These are phyloP conservation scores for Myrmecophaga tridactyla DNA, from an alignment of 2,113 vertebrate genomes.

Conservation along the genomic window DNA sequence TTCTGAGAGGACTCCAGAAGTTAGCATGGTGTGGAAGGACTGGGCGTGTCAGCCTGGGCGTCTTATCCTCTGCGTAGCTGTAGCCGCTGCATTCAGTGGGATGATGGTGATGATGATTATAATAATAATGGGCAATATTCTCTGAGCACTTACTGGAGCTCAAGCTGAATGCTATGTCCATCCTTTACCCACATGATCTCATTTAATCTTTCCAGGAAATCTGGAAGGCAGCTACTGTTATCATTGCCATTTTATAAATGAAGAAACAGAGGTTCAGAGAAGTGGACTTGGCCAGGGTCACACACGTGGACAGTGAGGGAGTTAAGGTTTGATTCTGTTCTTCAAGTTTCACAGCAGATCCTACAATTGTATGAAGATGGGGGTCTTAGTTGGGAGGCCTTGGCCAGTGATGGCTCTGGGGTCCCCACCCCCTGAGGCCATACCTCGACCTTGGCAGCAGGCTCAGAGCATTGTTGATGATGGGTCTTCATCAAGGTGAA, in stretches of 20 bases:
- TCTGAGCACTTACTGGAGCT: background rate
- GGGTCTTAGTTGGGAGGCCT: background rate
- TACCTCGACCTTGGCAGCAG: background rate
- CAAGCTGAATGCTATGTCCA: background rate
- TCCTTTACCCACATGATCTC: background rate
- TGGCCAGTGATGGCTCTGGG: background rate
- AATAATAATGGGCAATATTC: background rate
- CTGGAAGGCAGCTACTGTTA: background rate
- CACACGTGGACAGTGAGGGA: background rate
- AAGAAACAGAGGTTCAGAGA: background rate
- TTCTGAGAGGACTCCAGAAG: background rate
- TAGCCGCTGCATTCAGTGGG: background rate
- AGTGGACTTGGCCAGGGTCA: background rate
- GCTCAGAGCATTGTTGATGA: background rate
- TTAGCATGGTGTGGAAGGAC: background rate
- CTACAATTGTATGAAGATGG: background rate
- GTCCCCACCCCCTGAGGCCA: background rate
- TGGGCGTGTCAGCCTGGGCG: background rate
- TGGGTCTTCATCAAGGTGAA: background rate
- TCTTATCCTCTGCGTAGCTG: background rate
- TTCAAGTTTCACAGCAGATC: background rate
- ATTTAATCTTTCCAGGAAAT: constrained; percentile 7
- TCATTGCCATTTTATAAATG: background rate
- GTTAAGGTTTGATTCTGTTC: background rate
- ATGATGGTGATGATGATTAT: background rate